Percentiles rank a stretch among this genome's conserved stretches.
Evolutionary conservation across 2,888 invertebrate genomes (phyloP).

Genomic region (Oscheius sp.): DNA sequence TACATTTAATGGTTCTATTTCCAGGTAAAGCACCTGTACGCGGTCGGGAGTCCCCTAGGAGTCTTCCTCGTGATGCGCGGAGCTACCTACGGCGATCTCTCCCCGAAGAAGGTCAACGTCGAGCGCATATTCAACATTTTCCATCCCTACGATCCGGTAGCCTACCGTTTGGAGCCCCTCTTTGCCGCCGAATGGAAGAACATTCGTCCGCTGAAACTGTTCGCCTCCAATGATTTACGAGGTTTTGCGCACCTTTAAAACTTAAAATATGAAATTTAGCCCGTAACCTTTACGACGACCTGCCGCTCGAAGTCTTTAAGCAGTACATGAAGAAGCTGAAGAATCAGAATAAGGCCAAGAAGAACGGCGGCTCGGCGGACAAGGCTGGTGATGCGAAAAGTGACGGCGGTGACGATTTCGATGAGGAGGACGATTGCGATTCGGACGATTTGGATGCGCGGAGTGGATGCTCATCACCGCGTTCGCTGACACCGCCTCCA

Average conservation of each 20-base stretch:
- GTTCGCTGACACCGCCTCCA: conserved; percentile 63
- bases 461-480: conserved; percentile 63
- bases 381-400: conserved; percentile 45
- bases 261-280: conserved; percentile 26
- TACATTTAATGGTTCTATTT: not conserved
- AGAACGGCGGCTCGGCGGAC: conserved; percentile 36
- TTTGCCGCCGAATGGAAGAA: conserved; percentile 68
- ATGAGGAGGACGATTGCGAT: conserved; percentile 64
- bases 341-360: conserved; percentile 59
- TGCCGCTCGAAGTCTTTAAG: conserved; percentile 67
- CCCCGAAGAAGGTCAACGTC: conserved; percentile 44
- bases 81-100: conserved; percentile 44
- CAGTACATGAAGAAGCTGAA: conserved; percentile 68
- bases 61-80: conserved; percentile 73
- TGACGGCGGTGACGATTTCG: conserved; percentile 58
- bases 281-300: conserved; percentile 55
- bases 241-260: not conserved
- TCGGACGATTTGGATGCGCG: conserved; percentile 61
- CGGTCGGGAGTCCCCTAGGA: conserved; percentile 70
- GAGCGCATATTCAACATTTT: conserved; percentile 70
- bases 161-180: conserved; percentile 70
- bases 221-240: conserved; percentile 46
- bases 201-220: conserved; percentile 69
- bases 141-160: conserved; percentile 69
- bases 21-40: conserved; percentile 69